Evolutionary conservation across 2,888 invertebrate genomes (phyloP).

Genomic region (Pseudococcus longispinus): DNA sequence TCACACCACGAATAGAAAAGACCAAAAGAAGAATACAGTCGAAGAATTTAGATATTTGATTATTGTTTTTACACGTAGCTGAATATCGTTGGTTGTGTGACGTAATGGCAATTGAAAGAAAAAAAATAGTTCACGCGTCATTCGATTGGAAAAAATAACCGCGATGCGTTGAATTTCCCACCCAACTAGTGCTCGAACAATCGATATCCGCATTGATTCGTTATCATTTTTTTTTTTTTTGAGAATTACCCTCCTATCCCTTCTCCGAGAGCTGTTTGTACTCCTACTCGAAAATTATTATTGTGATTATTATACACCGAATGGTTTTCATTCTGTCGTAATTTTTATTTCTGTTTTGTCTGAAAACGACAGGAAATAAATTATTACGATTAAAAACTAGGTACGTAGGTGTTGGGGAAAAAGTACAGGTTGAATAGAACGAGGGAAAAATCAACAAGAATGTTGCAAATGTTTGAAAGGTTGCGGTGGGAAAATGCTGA

Average conservation of each 20-base stretch:
- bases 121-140: background rate
- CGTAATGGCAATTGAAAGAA: background rate
- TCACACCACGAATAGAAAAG: background rate
- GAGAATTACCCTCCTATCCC: background rate
- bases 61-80: background rate
- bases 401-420: no score
- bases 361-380: no score
- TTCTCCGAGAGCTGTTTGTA: background rate
- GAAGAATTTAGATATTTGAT: background rate
- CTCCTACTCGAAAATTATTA: background rate
- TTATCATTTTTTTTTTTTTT: background rate
- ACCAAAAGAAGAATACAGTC: background rate
- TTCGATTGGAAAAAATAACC: background rate
- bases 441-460: no score
- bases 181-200: background rate
- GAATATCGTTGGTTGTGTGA: background rate
- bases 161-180: background rate
- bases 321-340: no score
- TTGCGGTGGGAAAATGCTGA: no score
- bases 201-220: background rate
- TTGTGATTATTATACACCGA: background rate
- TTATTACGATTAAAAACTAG: no score
- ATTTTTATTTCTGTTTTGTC: no score
- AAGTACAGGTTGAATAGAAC: no score
- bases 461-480: no score